These are phyloP conservation scores for Castor canadensis DNA, from an alignment of 2,113 vertebrate genomes.

Conservation along the genomic window DNA sequence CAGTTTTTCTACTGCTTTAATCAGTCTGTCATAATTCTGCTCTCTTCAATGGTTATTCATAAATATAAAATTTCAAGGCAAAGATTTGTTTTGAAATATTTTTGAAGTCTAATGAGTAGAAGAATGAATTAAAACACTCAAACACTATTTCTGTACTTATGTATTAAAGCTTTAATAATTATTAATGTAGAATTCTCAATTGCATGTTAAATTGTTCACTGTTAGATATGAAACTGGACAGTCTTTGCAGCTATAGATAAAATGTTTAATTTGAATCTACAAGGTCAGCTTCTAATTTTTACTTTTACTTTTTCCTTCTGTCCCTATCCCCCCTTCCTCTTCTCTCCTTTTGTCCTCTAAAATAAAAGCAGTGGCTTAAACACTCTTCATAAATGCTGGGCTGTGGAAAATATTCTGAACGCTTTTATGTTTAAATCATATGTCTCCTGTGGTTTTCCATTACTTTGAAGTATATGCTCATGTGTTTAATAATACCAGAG, in stretches of 20 bases:
- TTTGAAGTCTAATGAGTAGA: not conserved
- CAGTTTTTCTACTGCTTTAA: not conserved
- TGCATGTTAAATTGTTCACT: not conserved
- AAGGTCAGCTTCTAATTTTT: not conserved
- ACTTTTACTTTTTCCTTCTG: not conserved
- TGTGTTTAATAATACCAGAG: not conserved
- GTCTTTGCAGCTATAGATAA: not conserved
- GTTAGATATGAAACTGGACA: not conserved
- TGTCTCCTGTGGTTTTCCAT: not conserved
- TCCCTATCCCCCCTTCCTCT: not conserved
- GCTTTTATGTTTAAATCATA: not conserved
- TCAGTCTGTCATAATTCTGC: not conserved
- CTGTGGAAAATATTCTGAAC: not conserved
- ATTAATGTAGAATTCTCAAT: slow-evolving; percentile 16
- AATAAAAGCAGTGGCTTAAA: not conserved
- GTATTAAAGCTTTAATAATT: not conserved
- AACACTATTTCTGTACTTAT: not conserved
- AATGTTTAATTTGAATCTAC: not conserved
- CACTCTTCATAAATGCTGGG: not conserved
- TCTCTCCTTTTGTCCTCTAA: not conserved
- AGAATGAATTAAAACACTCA: slow-evolving; percentile 27
- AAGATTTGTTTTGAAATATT: slow-evolving; percentile 38
- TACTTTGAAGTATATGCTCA: not conserved
- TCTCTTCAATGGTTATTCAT: not conserved
- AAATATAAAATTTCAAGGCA: slow-evolving; percentile 9